These are phyloP conservation scores for Drosophila stalkeri DNA, from an alignment of 2,888 invertebrate species.

Conservation along the genomic window DNA sequence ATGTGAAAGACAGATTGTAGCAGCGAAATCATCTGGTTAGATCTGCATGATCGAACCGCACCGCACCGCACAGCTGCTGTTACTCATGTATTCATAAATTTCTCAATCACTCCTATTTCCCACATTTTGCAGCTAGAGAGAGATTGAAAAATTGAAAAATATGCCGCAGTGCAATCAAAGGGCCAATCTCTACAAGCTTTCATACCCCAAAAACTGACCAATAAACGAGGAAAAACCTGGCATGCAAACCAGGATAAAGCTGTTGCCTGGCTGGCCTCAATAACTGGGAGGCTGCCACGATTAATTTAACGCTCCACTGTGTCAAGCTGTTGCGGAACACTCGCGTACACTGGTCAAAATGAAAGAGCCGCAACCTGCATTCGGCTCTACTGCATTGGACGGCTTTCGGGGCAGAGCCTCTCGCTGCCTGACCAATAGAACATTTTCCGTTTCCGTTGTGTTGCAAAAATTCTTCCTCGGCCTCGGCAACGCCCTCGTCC, in stretches of 20 bases:
- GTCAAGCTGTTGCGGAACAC: conserved; percentile 71
- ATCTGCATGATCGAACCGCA: neutral
- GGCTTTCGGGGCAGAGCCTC: conserved; percentile 40
- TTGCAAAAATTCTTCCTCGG: conserved; percentile 59
- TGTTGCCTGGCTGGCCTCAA: conserved; percentile 2
- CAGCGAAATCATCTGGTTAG: neutral
- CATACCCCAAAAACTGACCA: conserved; percentile 37
- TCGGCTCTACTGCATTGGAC: conserved; percentile 38
- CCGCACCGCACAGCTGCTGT: neutral
- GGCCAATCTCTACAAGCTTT: conserved; percentile 29
- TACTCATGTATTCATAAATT: neutral
- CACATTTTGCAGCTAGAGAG: neutral
- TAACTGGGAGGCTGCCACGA: conserved; percentile 69
- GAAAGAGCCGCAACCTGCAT: conserved; percentile 34
- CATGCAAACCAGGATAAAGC: conserved; percentile 2
- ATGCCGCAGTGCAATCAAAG: conserved; percentile 28
- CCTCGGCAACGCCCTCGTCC: neutral
- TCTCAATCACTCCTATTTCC: neutral
- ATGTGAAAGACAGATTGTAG: too few relatives aligned
- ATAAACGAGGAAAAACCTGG: conserved; percentile 42
- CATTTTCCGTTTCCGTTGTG: conserved; percentile 77
- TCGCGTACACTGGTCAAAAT: conserved; percentile 38
- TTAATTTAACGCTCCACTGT: conserved; percentile 84
- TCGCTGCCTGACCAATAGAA: conserved; percentile 69
- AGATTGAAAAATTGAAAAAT: conserved; percentile 5